Percentiles rank a stretch among this genome's conserved stretches.
Conservation (phyloP, 2,797 vertebrate species). For the Spinus pinus region DNA sequence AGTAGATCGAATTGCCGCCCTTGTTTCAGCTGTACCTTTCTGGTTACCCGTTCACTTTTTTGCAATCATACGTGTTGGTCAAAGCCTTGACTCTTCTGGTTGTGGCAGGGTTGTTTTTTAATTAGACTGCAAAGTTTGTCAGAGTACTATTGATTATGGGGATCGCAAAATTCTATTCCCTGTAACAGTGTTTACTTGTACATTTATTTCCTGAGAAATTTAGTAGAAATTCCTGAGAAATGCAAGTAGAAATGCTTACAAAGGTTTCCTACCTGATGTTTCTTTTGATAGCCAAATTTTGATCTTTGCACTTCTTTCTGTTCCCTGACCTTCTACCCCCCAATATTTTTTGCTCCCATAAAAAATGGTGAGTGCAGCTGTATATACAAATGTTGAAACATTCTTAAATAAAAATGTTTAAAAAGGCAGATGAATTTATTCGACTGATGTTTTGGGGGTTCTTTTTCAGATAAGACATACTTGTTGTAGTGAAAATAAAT, state of each 20-base stretch:
- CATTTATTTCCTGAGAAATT: not conserved
- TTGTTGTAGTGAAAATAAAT: not conserved
- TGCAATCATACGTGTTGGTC: fast-evolving
- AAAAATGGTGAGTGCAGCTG: not conserved
- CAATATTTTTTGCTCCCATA: not conserved
- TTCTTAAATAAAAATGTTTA: not conserved
- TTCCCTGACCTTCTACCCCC: fast-evolving
- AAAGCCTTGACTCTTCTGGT: not conserved
- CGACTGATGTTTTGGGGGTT: not conserved
- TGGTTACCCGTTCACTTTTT: not conserved
- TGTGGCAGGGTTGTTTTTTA: not conserved
- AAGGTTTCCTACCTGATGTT: not conserved
- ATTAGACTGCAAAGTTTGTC: not conserved
- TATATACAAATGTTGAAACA: not conserved
- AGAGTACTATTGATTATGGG: not conserved
- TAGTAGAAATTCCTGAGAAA: not conserved
- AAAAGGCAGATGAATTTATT: not conserved
- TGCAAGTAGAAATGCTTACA: not conserved
- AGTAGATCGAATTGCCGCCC: fast-evolving
- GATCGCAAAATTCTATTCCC: not conserved
- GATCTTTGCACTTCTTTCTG: not conserved
- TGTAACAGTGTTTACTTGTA: not conserved
- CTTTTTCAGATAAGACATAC: not conserved
- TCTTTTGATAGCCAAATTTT: not conserved
- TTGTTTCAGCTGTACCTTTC: not conserved